Base-by-base conservation (phyloP, 2,888 invertebrate species). In the Amiota communis region DNA sequence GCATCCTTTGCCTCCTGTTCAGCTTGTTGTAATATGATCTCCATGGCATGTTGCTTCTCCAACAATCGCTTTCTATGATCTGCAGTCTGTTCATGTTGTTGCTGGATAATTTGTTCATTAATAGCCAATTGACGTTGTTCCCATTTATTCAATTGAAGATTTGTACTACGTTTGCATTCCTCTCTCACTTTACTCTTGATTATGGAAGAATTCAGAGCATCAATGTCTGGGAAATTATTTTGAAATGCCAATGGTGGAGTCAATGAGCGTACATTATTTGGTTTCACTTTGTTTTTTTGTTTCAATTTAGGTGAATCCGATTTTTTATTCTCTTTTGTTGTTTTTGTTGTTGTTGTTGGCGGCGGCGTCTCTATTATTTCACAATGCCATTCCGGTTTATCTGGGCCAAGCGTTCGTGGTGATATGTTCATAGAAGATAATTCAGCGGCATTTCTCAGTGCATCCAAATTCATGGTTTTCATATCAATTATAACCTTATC, bases 401-500 rank as follows among this genome's bases (percentile, higher is more conserved):
- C 88, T 0, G 84, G 80, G 0, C 89, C 87, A 20, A 88, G 74
- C 3, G 87, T 83, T 0, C 88, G 83, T 46, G 82, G 83, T n/a
- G 80, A 83, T 12, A 82, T 36, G 2, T 36, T 76, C 1, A 78
- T 13, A 8, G 81, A 80, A 3, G 80, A 81, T 2, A 76, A 8
- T 13, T 49, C 61, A 4, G 70, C 61, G 49, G 67, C 67, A 53
- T 53, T 51, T 20, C 53, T 48, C 23, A 68, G 11, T 4, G 53
- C 53, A 8, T 68, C 51, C 17, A 68, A 8, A 10, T 68, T 68
- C 17, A 11, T 17, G 17, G 23, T 4, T 17, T 15, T 59, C 11
- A 59, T 20, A 20, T 59, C 59, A 11, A 8, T 10, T 8, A 10
- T 59, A 17, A 59, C 3, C 11, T 59, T 17, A 10, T 20, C 2